phyloP scores from a whole-genome alignment of 2,113 vertebrate species.

The Phoxinus phoxinus region DNA sequence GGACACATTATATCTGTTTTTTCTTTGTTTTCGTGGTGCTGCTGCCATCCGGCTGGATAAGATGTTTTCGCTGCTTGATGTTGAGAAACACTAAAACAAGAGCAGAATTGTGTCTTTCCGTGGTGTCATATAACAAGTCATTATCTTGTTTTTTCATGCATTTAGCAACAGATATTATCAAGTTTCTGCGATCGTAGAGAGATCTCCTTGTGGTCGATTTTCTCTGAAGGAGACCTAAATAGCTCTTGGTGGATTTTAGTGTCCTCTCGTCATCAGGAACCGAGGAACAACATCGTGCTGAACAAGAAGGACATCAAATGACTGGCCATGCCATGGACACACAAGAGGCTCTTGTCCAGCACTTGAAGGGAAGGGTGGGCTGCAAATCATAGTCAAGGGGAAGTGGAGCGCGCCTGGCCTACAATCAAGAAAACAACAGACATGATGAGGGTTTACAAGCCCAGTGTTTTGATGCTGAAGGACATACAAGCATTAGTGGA shows the following conservation, averaged over 20 bases:
- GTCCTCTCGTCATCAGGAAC: conserved; percentile 50
- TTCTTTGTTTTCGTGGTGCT: background rate
- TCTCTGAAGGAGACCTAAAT: conserved; percentile 41
- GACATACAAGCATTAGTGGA: background rate
- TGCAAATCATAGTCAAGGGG: conserved; percentile 35
- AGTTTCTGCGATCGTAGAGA: conserved; percentile 37
- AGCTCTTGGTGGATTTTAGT: background rate
- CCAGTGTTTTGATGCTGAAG: conserved; percentile 30
- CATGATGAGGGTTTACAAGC: conserved; percentile 41
- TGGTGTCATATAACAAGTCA: background rate
- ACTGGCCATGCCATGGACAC: conserved; percentile 27
- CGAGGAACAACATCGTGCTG: conserved; percentile 25
- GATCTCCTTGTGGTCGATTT: conserved; percentile 39
- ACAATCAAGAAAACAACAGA: conserved; percentile 47
- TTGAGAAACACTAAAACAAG: background rate
- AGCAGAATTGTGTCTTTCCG: background rate
- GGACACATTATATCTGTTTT: background rate
- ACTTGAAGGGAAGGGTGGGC: conserved; percentile 40
- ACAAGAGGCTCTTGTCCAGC: conserved; percentile 45
- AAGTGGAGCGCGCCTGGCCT: conserved; percentile 6
- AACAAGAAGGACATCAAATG: conserved; percentile 26
- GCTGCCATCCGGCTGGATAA: background rate
- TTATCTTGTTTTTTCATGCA: conserved; percentile 41
- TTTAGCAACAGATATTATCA: conserved; percentile 40
- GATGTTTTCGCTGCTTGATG: background rate